Evolutionary conservation across 2,113 vertebrate species (phyloP).

Genomic region (Ahaetulla prasina): DNA sequence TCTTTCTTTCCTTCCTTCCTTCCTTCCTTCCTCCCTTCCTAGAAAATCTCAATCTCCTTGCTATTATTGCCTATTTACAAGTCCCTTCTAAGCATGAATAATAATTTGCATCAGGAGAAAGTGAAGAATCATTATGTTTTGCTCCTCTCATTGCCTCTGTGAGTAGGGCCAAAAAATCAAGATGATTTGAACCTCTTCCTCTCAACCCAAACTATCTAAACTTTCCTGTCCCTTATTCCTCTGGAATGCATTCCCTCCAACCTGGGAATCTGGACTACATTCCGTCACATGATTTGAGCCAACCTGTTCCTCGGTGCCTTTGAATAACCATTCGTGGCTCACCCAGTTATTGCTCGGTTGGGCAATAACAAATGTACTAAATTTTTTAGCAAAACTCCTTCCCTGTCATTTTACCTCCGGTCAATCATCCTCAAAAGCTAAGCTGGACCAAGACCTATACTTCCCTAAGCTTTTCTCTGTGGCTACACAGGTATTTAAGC

Average conservation of each 20-base stretch:
- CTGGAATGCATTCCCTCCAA: no score
- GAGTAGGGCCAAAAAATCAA: no score
- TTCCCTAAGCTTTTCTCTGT: fast-evolving
- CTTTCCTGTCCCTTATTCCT: no score
- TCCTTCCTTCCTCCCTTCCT: no score
- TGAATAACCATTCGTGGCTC: not conserved
- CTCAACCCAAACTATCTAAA: no score
- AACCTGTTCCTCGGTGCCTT: not conserved
- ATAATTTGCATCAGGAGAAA: not conserved
- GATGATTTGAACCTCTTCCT: no score
- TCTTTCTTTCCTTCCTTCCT: no score
- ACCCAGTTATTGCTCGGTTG: not conserved
- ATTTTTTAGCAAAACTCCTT: not conserved
- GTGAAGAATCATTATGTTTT: not conserved
- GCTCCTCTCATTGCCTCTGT: not conserved
- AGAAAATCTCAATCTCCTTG: not conserved
- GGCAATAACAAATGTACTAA: not conserved
- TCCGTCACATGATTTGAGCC: not conserved
- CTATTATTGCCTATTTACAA: not conserved
- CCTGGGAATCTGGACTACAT: not conserved
- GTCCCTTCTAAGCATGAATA: not conserved
- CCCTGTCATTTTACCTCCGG: not conserved
- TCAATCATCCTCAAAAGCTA: not conserved
- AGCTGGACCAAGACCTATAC: not conserved
- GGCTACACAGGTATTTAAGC: not conserved